Evolutionary conservation across 2,797 vertebrate genomes (phyloP).

Genomic region (Mustela erminea): DNA sequence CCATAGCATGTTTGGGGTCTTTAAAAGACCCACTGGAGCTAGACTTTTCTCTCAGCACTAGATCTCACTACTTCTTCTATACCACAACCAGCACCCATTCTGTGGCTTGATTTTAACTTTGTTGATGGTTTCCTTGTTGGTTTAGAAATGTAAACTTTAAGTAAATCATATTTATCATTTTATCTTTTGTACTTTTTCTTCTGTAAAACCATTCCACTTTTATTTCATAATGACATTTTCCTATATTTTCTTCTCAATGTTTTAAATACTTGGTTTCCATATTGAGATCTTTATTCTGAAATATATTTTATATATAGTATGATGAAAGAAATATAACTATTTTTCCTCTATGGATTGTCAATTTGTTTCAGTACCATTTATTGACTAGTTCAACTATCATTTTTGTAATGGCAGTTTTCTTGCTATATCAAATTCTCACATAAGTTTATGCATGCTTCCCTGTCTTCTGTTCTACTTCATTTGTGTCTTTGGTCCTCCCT

Average conservation of each 20-base stretch:
- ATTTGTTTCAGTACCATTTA: neutral
- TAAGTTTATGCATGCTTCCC: neutral
- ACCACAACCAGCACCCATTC: neutral
- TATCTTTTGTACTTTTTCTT: neutral
- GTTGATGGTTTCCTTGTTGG: neutral
- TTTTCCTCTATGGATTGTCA: neutral
- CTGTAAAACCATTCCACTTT: neutral
- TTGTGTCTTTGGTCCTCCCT: neutral
- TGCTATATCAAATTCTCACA: neutral
- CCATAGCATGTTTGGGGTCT: neutral
- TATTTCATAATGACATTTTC: neutral
- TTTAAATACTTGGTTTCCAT: conserved; percentile 15
- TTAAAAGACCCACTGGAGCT: neutral
- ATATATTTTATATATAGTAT: neutral
- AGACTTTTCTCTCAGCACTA: neutral
- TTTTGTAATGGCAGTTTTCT: neutral
- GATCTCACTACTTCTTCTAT: neutral
- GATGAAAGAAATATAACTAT: neutral
- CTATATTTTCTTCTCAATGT: neutral
- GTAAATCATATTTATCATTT: neutral
- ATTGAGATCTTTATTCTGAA: neutral
- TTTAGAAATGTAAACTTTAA: neutral
- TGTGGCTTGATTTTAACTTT: neutral
- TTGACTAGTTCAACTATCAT: neutral
- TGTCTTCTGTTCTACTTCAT: neutral